Conservation (phyloP, 2,888 invertebrate species). For the Mimachlamys varia region DNA sequence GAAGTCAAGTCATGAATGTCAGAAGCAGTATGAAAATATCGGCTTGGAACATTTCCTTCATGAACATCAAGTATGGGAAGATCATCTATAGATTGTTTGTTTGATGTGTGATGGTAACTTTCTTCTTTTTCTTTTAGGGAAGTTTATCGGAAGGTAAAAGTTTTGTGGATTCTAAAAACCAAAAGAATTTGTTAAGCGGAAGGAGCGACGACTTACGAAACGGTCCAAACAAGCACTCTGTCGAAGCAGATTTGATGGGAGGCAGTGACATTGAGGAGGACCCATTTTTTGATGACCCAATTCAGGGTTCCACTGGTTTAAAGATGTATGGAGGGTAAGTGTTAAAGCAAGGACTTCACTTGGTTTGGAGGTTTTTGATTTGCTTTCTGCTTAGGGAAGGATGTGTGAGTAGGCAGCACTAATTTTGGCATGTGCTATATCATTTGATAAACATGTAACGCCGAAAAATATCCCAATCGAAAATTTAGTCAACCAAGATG, state of each 20-base stretch:
- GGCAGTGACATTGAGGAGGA: slow-evolving; percentile 75
- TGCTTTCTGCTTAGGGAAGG: slow-evolving; percentile 3
- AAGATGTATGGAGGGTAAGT: slow-evolving; percentile 57
- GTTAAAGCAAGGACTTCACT: background rate
- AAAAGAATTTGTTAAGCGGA: slow-evolving; percentile 60
- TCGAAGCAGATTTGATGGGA: slow-evolving; percentile 50
- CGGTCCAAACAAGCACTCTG: slow-evolving; percentile 53
- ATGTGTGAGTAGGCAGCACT: slow-evolving; percentile 10
- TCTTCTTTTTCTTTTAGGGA: background rate
- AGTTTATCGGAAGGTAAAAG: slow-evolving; percentile 53
- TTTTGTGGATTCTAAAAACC: slow-evolving; percentile 67
- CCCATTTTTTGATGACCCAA: slow-evolving; percentile 77
- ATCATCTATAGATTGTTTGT: too few relatives aligned
- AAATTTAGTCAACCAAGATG: background rate
- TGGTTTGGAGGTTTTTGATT: background rate
- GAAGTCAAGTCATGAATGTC: too few relatives aligned
- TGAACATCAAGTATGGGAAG: too few relatives aligned
- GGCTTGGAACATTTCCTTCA: too few relatives aligned
- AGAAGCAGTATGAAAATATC: too few relatives aligned
- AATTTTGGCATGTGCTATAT: background rate
- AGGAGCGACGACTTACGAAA: slow-evolving; percentile 53
- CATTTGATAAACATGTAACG: background rate
- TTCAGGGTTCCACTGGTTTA: slow-evolving; percentile 57
- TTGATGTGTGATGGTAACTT: background rate
- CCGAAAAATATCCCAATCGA: background rate